phyloP scores from a whole-genome alignment of 2,888 invertebrate genomes.

The Amiota communis region DNA sequence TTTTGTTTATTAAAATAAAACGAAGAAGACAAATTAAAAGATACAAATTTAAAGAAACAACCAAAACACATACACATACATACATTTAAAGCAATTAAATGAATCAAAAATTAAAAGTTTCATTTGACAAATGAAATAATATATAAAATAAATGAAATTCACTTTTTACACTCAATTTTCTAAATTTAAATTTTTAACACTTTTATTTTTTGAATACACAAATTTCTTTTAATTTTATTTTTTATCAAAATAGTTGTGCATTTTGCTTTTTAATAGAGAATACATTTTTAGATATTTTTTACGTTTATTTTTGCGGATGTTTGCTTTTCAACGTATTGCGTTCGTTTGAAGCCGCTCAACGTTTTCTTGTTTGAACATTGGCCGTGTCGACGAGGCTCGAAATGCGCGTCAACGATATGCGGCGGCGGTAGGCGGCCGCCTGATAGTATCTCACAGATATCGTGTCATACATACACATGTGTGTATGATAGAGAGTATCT shows the following conservation, averaged over 20 bases:
- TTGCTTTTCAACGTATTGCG: slow-evolving; percentile 74
- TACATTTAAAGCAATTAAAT: not conserved
- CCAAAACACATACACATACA: not conserved
- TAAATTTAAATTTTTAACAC: not conserved
- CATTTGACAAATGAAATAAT: not conserved
- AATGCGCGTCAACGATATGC: slow-evolving; percentile 19
- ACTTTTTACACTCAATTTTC: not conserved
- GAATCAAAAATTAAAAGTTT: not conserved
- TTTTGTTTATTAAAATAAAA: not conserved
- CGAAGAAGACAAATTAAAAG: not conserved
- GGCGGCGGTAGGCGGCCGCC: slow-evolving; percentile 34
- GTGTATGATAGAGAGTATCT: slow-evolving; percentile 50
- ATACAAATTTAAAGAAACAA: not conserved
- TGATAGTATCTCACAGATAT: slow-evolving; percentile 65
- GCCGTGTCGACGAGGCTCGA: slow-evolving; percentile 43
- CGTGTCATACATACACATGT: slow-evolving; percentile 32
- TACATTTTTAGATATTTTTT: slow-evolving; percentile 11
- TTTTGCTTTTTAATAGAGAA: no score
- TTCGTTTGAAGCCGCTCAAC: slow-evolving; percentile 73
- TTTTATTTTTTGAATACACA: not conserved
- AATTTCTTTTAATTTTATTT: not conserved
- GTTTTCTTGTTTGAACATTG: slow-evolving; percentile 64
- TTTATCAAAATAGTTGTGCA: no score
- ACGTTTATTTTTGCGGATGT: slow-evolving; percentile 70
- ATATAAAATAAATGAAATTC: not conserved